Percentiles rank a stretch among this genome's conserved stretches.
These are phyloP conservation scores for Falco peregrinus DNA, from an alignment of 2,797 vertebrate genomes.

Conservation along the genomic window DNA sequence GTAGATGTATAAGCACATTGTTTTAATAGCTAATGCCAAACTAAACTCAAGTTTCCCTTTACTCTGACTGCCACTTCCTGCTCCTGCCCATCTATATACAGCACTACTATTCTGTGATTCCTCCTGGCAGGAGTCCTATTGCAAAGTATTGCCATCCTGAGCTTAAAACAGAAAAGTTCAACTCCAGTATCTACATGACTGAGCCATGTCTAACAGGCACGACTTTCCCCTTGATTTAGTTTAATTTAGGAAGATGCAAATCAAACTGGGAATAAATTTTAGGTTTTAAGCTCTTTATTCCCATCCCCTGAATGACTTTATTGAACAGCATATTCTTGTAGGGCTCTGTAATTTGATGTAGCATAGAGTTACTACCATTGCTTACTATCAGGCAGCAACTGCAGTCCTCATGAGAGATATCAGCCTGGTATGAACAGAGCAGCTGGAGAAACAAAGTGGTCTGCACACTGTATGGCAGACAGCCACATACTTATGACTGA, in stretches of 20 bases:
- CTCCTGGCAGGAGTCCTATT: not conserved
- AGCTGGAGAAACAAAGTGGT: not conserved
- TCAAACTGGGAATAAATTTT: not conserved
- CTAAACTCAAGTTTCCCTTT: not conserved
- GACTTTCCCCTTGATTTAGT: not conserved
- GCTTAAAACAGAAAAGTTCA: not conserved
- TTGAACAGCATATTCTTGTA: not conserved
- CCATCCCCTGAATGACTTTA: not conserved
- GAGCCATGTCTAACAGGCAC: not conserved
- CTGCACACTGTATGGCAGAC: not conserved
- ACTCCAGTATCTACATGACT: not conserved
- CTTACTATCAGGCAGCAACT: not conserved
- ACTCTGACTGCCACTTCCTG: not conserved
- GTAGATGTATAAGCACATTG: not conserved
- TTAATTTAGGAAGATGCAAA: not conserved
- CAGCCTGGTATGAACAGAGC: not conserved
- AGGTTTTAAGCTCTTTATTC: not conserved
- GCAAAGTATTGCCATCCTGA: not conserved
- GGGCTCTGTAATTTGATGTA: not conserved
- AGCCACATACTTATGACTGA: not conserved
- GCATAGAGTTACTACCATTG: too few relatives aligned
- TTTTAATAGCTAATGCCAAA: not conserved
- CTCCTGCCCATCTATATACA: not conserved
- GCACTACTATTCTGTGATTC: not conserved
- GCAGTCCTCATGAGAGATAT: not conserved